Base-by-base conservation (phyloP, 2,888 invertebrate genomes). In the Pyrgus malvae region DNA sequence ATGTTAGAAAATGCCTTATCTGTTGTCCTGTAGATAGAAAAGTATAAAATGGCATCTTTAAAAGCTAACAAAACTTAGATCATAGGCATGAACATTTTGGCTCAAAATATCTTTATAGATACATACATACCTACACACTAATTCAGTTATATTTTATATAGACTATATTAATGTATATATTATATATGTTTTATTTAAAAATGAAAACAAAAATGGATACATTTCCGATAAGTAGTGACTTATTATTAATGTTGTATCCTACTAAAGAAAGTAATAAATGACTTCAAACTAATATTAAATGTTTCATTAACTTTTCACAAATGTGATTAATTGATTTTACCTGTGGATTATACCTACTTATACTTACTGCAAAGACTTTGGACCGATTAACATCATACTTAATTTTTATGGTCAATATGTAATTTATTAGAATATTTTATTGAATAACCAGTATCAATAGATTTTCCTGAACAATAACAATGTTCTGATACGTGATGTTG, bases 61-160 rank as follows among this genome's bases (percentile, higher is more conserved):
- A 29, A 48, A 48, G 38, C 38, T 48, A 40, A 21, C 25, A 48
- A 16, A 9, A 49, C 27, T 29, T 40, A 40, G 14, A 19, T 2
- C 17, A 21, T 53, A 37, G 37, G 48, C 31, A 48, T 29, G 21
- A 38, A 42, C 16, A 33, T 5, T 37, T 51, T 45, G 38, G 27
- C 44, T 53, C 33, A 46, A 54, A 5, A 54, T 54, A 41, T 54
- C 33, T 46, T 9, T 54, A 33, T 46, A 59, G 55, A 48, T 58
- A 61, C 56, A 61, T 60, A 66, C 58, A 60, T 57, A 58, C 60
- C 60, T 66, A 65, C 17, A 19, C 37, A 29, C 11, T 37, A 16
- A 37, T 61, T 63, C 51, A 68, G 68, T 67, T 79, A 80, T 79
- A 80, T 80, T 81, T 74, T 80, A 65, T 77, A 81, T 64, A 74